phyloP scores from a whole-genome alignment of 2,113 vertebrate genomes.

The Dryoscopus gambensis region DNA sequence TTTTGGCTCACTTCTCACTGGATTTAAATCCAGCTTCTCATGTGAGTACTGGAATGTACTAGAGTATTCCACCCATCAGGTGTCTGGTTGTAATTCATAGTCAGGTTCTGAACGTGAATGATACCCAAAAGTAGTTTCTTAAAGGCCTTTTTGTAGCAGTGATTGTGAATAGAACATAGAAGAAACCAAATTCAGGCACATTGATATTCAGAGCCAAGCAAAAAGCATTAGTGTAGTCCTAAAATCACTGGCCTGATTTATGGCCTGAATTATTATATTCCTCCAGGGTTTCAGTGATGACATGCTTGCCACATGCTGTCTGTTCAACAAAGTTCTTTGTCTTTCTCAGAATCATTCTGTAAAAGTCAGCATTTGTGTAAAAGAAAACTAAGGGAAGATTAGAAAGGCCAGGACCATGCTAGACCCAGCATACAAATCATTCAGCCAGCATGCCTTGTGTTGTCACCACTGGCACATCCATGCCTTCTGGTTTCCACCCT shows the following conservation, averaged over 20 bases:
- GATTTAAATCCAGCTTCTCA: not conserved
- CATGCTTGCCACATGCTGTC: not conserved
- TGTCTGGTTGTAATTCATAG: not conserved
- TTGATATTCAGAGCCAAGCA: conserved; percentile 15
- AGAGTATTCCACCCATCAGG: not conserved
- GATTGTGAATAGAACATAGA: not conserved
- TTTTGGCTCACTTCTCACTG: not conserved
- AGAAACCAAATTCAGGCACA: not conserved
- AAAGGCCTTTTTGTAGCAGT: not conserved
- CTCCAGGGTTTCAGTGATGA: not conserved
- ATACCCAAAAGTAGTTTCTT: not conserved
- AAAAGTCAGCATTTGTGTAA: not conserved
- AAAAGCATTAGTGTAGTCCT: not conserved
- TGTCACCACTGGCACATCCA: not conserved
- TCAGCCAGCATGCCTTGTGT: not conserved
- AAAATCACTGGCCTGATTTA: conserved; percentile 50
- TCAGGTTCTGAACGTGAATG: not conserved
- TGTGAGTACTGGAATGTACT: not conserved
- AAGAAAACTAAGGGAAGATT: not conserved
- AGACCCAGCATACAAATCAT: not conserved
- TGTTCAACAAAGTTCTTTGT: not conserved
- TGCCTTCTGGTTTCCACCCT: not conserved
- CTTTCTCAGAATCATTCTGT: not conserved
- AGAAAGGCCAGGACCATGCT: not conserved
- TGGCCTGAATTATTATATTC: conserved; percentile 35